phyloP scores from a whole-genome alignment of 2,113 vertebrate genomes.

The Sturnira hondurensis region DNA sequence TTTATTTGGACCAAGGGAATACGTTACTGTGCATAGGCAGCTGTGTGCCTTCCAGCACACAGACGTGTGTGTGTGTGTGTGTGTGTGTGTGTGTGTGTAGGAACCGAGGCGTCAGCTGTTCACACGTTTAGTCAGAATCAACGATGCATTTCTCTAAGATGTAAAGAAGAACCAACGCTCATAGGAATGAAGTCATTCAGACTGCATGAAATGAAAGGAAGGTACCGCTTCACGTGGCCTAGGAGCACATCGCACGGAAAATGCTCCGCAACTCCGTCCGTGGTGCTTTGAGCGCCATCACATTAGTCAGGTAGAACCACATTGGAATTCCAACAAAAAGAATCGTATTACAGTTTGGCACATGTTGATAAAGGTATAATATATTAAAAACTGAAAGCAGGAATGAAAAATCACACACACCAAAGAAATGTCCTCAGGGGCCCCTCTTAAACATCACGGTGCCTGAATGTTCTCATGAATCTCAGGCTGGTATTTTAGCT shows the following conservation, averaged over 20 bases:
- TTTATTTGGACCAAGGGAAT: not conserved
- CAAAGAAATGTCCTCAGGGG: not conserved
- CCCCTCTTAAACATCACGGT: not conserved
- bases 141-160: not conserved
- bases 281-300: constrained; percentile 24
- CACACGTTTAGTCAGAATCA: not conserved
- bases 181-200: constrained; percentile 41
- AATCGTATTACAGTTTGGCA: constrained; percentile 48
- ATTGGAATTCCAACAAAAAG: not conserved
- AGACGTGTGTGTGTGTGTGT: rapidly evolving
- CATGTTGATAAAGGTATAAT: constrained; percentile 48
- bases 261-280: not conserved
- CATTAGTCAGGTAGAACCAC: not conserved
- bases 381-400: constrained; percentile 62
- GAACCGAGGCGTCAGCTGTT: not conserved
- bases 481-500: not conserved
- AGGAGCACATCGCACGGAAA: not conserved
- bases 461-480: not conserved
- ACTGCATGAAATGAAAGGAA: not conserved
- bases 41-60: not conserved
- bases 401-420: constrained; percentile 60
- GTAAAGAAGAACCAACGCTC: constrained; percentile 51
- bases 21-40: not conserved
- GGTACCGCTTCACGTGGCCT: not conserved
- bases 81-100: not conserved